Conservation (phyloP, 2,113 vertebrate species). For the Caretta caretta region DNA sequence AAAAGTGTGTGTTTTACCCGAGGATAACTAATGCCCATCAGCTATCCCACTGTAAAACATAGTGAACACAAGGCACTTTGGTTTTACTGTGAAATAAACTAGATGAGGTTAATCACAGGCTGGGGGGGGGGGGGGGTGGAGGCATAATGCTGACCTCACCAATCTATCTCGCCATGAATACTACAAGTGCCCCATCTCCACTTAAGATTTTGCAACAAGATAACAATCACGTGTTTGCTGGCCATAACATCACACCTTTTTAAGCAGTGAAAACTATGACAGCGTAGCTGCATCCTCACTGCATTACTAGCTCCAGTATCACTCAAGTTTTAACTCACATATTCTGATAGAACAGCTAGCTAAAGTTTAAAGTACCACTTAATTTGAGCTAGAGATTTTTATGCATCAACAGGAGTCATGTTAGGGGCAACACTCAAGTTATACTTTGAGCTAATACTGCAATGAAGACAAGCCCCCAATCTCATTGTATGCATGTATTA, state of each 20-base stretch:
- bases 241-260: background rate
- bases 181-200: background rate
- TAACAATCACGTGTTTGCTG: too few species aligned
- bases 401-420: background rate
- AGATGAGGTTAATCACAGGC: background rate
- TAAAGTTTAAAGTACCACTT: background rate
- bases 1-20: background rate
- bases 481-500: background rate
- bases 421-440: background rate
- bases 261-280: background rate
- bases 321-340: background rate
- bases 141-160: background rate
- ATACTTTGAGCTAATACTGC: background rate
- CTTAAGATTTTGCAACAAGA: background rate
- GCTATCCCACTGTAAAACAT: background rate
- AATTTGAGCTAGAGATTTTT: background rate
- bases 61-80: background rate
- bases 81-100: background rate
- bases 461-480: background rate
- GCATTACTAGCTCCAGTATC: too few species aligned
- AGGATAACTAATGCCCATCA: background rate
- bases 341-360: background rate
- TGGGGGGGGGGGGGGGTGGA: accelerated
- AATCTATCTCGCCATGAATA: background rate
- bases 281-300: too few species aligned